A percentile compares a stretch with the other conserved stretches of the same genome.
Conservation (phyloP, 2,797 vertebrate genomes). For the Sebastes iracundus region DNA sequence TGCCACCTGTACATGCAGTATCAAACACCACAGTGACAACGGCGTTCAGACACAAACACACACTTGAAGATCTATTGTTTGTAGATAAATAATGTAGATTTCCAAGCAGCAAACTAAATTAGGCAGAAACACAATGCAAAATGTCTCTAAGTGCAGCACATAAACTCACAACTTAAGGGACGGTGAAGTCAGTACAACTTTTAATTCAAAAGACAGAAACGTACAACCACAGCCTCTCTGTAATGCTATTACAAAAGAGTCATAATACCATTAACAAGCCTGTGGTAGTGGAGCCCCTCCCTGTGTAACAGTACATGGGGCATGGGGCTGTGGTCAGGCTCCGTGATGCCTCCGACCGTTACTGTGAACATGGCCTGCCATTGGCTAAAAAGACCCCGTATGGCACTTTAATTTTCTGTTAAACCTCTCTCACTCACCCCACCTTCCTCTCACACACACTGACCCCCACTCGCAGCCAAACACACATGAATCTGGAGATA, state of each 20-base stretch:
- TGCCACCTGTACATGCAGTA: not conserved
- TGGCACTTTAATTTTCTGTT: constrained; percentile 75
- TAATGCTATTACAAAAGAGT: not conserved
- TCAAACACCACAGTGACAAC: not conserved
- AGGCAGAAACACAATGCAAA: not conserved
- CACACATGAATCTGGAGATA: constrained; percentile 71
- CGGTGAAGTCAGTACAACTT: not conserved
- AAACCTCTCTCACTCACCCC: constrained; percentile 31
- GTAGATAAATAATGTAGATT: not conserved
- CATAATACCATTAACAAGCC: constrained; percentile 33
- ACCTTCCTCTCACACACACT: constrained; percentile 11
- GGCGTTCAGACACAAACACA: not conserved
- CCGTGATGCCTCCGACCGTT: constrained; percentile 61
- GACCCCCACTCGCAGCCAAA: constrained; percentile 34
- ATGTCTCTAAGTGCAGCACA: not conserved
- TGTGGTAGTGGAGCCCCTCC: constrained; percentile 51
- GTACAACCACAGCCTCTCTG: not conserved
- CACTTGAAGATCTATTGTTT: not conserved
- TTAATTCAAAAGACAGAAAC: not conserved
- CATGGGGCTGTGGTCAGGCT: constrained; percentile 34
- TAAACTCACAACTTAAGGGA: not conserved
- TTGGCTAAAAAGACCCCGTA: constrained; percentile 72
- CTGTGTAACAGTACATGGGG: constrained; percentile 9
- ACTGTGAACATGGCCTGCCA: constrained; percentile 48
- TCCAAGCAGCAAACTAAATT: not conserved